Evolutionary conservation across 1,140 invertebrate genomes (phyloP).

Genomic region (Eulimnadia texana): DNA sequence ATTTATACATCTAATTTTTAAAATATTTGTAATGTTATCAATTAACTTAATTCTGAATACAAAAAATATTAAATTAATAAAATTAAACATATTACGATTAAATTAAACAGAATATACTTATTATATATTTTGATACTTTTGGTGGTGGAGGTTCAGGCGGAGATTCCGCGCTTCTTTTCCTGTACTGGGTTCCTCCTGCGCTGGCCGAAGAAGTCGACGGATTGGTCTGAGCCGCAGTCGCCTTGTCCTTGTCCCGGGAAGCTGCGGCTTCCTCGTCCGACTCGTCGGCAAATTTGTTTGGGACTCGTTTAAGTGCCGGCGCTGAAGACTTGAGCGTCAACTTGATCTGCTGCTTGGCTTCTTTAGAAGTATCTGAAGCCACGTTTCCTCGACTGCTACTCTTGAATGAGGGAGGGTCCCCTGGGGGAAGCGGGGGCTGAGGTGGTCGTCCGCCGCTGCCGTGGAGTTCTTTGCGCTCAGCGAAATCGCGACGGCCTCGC

Average conservation of each 20-base stretch:
- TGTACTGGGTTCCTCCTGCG: conserved; percentile 28
- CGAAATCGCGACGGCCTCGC: conserved; percentile 1
- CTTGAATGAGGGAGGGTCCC: neutral
- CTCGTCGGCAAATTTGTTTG: conserved; percentile 25
- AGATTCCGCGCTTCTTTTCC: conserved; percentile 35
- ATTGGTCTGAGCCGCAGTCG: neutral
- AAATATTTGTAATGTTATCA: too few species aligned
- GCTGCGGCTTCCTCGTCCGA: conserved; percentile 18
- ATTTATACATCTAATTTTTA: too few species aligned
- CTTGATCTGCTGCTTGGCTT: conserved; percentile 49
- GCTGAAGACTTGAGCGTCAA: conserved; percentile 41
- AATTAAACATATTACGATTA: too few species aligned
- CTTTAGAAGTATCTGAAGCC: neutral
- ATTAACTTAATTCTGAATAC: too few species aligned
- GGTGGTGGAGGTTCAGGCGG: conserved; percentile 19
- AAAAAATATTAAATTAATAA: too few species aligned
- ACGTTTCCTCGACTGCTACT: conserved; percentile 1
- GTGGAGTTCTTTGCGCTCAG: conserved; percentile 3
- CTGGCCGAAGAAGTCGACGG: conserved; percentile 7
- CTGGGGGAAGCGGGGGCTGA: conserved; percentile 1
- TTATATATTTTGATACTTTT: too few species aligned
- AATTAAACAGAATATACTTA: too few species aligned
- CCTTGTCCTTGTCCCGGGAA: conserved; percentile 11
- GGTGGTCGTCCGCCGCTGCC: neutral
- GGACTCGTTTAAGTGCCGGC: conserved; percentile 20